Conservation (phyloP, 2,113 vertebrate species). For the Sitta europaea region DNA sequence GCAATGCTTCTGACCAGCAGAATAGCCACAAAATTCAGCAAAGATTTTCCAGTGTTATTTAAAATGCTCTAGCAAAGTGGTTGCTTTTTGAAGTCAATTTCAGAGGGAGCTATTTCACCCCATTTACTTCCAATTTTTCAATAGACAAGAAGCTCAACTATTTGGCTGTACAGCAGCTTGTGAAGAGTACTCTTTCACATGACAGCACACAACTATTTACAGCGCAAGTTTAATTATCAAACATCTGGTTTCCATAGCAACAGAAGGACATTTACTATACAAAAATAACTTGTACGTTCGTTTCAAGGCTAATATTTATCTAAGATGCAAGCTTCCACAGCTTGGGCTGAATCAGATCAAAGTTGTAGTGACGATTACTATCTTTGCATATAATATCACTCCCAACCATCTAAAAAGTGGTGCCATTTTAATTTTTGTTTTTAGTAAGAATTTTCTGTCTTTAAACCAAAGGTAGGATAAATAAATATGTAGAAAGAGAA, state of each 20-base stretch:
- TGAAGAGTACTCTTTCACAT: background rate
- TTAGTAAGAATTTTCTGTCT: background rate
- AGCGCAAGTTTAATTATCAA: background rate
- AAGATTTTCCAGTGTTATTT: background rate
- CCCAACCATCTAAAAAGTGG: background rate
- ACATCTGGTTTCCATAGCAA: slow-evolving; percentile 53
- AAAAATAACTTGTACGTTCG: background rate
- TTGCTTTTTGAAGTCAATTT: background rate
- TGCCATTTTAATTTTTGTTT: background rate
- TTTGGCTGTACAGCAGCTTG: background rate
- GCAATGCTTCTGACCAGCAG: background rate
- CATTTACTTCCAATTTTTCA: background rate
- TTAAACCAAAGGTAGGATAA: background rate
- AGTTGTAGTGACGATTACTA: background rate
- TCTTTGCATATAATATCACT: background rate
- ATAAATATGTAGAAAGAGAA: background rate
- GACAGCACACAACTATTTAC: background rate
- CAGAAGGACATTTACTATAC: background rate
- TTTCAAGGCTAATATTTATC: background rate
- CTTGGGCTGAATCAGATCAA: background rate
- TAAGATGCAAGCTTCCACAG: background rate
- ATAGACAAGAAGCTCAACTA: background rate
- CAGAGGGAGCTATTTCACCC: background rate
- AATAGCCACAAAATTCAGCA: background rate
- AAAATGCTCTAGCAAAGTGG: background rate